These are phyloP conservation scores for Eira barbara DNA, from an alignment of 2,113 vertebrate genomes.

Conservation along the genomic window DNA sequence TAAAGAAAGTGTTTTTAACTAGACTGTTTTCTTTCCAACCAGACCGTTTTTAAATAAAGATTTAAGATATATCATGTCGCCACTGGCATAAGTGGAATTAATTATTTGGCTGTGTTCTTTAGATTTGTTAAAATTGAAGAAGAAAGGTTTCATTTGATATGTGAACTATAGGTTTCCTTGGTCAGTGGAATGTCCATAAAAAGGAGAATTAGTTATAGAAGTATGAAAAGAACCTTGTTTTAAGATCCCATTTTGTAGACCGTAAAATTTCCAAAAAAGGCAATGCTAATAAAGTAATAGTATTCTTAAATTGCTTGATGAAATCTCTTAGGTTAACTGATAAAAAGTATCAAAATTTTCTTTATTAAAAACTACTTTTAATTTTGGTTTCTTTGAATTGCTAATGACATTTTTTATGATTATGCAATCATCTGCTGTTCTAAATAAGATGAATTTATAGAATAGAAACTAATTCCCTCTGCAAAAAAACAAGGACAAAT, in stretches of 20 bases:
- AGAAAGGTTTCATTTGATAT: slow-evolving; percentile 26
- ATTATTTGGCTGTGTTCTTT: background rate
- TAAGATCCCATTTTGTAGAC: background rate
- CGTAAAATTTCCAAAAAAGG: slow-evolving; percentile 8
- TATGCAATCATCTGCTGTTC: background rate
- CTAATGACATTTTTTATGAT: background rate
- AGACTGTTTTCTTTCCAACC: background rate
- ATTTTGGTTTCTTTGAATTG: slow-evolving; percentile 26
- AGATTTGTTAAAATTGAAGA: slow-evolving; percentile 17
- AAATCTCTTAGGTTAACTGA: background rate
- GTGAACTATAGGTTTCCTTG: slow-evolving; percentile 4
- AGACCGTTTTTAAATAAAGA: background rate
- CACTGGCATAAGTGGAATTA: background rate
- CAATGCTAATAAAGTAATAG: background rate
- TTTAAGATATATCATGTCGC: background rate
- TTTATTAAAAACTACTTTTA: background rate
- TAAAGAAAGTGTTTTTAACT: slow-evolving; percentile 1
- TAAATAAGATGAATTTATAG: slow-evolving; percentile 40
- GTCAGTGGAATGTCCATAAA: background rate
- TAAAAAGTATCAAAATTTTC: background rate
- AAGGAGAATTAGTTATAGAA: background rate
- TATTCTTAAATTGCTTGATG: slow-evolving; percentile 19
- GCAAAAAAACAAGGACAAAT: background rate
- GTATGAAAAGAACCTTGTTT: background rate
- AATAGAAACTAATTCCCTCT: slow-evolving; percentile 20